phyloP scores from a whole-genome alignment of 2,888 invertebrate genomes.

The Belgica antarctica region DNA sequence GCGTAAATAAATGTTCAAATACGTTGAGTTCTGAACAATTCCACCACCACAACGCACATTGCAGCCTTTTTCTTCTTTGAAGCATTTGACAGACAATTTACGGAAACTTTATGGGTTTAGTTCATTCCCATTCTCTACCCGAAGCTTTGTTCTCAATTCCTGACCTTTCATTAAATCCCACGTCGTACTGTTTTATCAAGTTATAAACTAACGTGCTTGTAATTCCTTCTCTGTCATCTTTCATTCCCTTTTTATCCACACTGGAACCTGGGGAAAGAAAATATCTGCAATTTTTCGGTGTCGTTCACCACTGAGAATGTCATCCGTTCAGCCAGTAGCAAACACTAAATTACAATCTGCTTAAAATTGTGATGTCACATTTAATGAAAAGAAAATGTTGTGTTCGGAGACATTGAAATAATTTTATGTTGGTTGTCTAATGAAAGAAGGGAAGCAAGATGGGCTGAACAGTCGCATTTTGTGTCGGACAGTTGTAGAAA shows the following conservation, averaged over 20 bases:
- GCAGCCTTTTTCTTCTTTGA: no score
- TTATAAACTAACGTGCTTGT: constrained; percentile 46
- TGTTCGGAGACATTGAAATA: constrained; percentile 3
- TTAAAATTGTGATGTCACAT: constrained; percentile 40
- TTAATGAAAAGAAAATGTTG: constrained; percentile 27
- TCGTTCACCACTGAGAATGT: constrained; percentile 20
- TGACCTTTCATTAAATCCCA: constrained; percentile 6
- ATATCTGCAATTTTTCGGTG: not conserved
- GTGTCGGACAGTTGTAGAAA: not conserved
- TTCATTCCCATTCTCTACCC: no score
- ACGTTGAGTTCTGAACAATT: no score
- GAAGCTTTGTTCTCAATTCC: not conserved
- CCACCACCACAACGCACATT: not conserved
- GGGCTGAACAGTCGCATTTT: constrained; percentile 9
- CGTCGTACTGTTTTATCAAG: constrained; percentile 22
- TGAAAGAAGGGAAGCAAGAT: not conserved
- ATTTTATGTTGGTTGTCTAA: not conserved
- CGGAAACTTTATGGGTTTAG: not conserved
- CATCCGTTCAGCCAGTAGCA: constrained; percentile 2
- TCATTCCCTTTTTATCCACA: constrained; percentile 19
- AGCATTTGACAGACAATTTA: not conserved
- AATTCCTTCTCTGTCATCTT: constrained; percentile 43
- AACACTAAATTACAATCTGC: constrained; percentile 43
- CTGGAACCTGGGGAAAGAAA: not conserved
- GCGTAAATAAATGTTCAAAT: no score